Conservation (phyloP, 2,797 vertebrate genomes). For the Gymnodraco acuticeps region DNA sequence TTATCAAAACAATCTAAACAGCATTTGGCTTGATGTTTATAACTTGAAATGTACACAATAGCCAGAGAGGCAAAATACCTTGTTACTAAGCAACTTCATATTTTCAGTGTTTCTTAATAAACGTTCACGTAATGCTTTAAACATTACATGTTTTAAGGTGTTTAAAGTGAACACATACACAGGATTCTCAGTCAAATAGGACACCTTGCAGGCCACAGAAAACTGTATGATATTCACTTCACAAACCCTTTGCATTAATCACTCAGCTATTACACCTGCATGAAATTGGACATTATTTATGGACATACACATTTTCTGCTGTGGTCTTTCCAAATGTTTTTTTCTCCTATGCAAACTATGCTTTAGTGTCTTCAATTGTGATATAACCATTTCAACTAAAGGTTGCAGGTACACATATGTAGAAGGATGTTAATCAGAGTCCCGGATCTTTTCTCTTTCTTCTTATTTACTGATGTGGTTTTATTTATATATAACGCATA, state of each 20-base stretch:
- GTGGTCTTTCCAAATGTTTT: neutral
- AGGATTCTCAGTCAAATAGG: neutral
- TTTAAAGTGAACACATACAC: conserved; percentile 2
- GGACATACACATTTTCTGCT: neutral
- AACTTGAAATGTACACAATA: neutral
- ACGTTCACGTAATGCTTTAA: neutral
- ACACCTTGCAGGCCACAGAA: neutral
- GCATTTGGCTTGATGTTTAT: neutral
- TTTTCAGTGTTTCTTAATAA: conserved; percentile 10
- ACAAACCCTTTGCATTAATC: neutral
- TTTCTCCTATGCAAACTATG: neutral
- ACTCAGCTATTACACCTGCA: neutral
- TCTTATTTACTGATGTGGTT: no score
- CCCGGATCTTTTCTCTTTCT: no score
- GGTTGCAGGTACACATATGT: neutral
- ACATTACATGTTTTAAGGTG: conserved; percentile 8
- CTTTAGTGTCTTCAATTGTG: neutral
- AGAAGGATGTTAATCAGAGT: no score
- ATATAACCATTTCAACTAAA: neutral
- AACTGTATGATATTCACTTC: neutral
- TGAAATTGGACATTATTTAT: neutral
- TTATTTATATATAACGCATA: neutral
- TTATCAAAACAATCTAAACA: conserved; percentile 6
- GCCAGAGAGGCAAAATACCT: neutral
- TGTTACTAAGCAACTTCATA: neutral